Evolutionary conservation across 2,888 invertebrate species (phyloP), one percentile per base, ranked within the genome.

Genomic region (Pammene aurita): DNA sequence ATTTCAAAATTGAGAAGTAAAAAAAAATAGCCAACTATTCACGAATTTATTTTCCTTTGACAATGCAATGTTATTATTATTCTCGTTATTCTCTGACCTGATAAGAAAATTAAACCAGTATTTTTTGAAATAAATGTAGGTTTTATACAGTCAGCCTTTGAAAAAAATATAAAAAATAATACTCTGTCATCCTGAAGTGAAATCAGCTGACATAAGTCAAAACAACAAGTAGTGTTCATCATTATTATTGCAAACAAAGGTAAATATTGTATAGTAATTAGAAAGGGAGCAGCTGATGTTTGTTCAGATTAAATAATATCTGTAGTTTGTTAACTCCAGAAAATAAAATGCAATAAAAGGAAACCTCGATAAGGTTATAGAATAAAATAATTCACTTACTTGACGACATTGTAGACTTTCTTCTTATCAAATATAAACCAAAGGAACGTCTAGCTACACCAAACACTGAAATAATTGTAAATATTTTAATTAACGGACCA

Each of bases 381-480:
- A 61, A 62, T 62, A 11, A 67, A 67, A 34, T 42, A 2, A 26
- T 26, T 35, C 9, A 16, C 71, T 71, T 67, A 71, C 71, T 67
- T 64, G 71, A 64, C 38, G 71, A 58, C 71, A 71, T 71, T 52
- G 71, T 62, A 13, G 60, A 69, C 13, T 55, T 60, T 65, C 64
- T 69, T 60, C 69, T 65, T 16, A 69, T 60, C 13, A 60, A 60
- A 65, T 60, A 54, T 26, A 16, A 69, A 60, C 58, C n/a, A 55
- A 65, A 54, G 14, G 64, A 54, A 65, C 52, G 64, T 65, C 69
- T 60, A 16, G n/a, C 69, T n/a, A 46, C 38, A 26, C 54, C 65
- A 55, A 69, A 65, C 69, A 69, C 64, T 69, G 65, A 48, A 69
- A 65, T 65, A 55, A 57, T 46, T 66, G 57, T 63, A 61, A 16